phyloP scores from a whole-genome alignment of 2,113 vertebrate genomes.

The Aviceda subcristata region DNA sequence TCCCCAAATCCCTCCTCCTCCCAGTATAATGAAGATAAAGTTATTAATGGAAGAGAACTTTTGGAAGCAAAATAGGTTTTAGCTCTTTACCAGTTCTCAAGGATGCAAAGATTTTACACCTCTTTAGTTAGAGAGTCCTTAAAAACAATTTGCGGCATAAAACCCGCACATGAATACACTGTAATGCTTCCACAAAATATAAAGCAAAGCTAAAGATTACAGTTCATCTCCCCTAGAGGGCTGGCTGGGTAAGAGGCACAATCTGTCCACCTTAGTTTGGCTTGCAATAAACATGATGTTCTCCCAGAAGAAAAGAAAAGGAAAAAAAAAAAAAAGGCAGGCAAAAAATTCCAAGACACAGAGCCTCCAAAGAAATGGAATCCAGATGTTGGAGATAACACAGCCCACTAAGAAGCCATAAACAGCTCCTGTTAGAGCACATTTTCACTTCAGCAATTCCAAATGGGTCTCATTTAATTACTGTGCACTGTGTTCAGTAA shows the following conservation, averaged over 20 bases:
- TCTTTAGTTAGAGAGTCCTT: background rate
- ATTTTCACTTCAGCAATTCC: slow-evolving; percentile 58
- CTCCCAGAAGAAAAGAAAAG: background rate
- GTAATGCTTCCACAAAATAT: background rate
- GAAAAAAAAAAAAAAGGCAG: background rate
- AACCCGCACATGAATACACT: background rate
- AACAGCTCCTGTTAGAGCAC: slow-evolving; percentile 66
- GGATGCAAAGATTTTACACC: background rate
- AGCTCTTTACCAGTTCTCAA: background rate
- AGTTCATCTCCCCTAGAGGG: background rate
- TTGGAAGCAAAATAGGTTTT: background rate
- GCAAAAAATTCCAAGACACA: slow-evolving; percentile 69
- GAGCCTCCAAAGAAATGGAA: slow-evolving; percentile 73
- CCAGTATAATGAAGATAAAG: background rate
- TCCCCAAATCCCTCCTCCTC: background rate
- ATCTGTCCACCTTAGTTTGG: slow-evolving; percentile 54
- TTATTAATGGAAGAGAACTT: background rate
- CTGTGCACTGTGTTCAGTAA: background rate
- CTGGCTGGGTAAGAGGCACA: slow-evolving; percentile 50
- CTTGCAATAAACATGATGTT: slow-evolving; percentile 51
- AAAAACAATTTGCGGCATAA: background rate
- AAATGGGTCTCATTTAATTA: slow-evolving; percentile 26
- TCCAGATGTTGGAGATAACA: slow-evolving; percentile 77
- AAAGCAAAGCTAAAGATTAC: background rate
- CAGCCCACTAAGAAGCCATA: slow-evolving; percentile 63